Evolutionary conservation across 2,797 vertebrate genomes (phyloP).

Genomic region (Sebastes melanostomus): DNA sequence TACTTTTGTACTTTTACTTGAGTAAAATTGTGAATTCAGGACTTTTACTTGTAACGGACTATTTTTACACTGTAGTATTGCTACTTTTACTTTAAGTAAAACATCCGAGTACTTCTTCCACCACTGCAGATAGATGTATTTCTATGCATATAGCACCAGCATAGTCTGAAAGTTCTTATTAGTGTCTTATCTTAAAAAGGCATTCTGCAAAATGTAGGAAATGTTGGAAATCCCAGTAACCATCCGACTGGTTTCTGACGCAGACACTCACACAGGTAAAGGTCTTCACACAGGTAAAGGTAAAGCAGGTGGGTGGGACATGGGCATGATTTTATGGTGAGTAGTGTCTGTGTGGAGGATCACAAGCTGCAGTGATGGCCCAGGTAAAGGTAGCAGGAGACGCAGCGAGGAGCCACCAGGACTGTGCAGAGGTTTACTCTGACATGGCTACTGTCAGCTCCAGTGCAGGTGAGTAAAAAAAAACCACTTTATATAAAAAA

Average conservation of each 20-base stretch:
- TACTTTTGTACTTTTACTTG: too few species aligned
- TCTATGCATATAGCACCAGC: too few species aligned
- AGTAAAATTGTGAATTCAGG: too few species aligned
- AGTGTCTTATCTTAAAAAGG: too few species aligned
- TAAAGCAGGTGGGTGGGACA: conserved; percentile 45
- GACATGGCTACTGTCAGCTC: conserved; percentile 81
- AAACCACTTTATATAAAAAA: not conserved
- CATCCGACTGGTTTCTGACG: not conserved
- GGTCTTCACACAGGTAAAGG: conserved; percentile 16
- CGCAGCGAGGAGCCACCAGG: conserved; percentile 59
- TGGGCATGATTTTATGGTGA: conserved; percentile 45
- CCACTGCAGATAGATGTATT: too few species aligned
- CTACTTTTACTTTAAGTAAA: too few species aligned
- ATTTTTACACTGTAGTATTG: too few species aligned
- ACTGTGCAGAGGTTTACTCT: conserved; percentile 73
- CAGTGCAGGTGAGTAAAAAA: conserved; percentile 76
- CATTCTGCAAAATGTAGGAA: not conserved
- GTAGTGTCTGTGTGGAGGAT: conserved; percentile 17
- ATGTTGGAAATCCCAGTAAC: not conserved
- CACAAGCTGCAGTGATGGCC: conserved; percentile 62
- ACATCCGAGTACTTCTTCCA: too few species aligned
- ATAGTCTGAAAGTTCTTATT: too few species aligned
- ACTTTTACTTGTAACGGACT: too few species aligned
- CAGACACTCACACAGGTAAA: conserved; percentile 18
- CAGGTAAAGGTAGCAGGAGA: conserved; percentile 65